phyloP scores from a whole-genome alignment of 2,113 vertebrate species.

The Ahaetulla prasina region DNA sequence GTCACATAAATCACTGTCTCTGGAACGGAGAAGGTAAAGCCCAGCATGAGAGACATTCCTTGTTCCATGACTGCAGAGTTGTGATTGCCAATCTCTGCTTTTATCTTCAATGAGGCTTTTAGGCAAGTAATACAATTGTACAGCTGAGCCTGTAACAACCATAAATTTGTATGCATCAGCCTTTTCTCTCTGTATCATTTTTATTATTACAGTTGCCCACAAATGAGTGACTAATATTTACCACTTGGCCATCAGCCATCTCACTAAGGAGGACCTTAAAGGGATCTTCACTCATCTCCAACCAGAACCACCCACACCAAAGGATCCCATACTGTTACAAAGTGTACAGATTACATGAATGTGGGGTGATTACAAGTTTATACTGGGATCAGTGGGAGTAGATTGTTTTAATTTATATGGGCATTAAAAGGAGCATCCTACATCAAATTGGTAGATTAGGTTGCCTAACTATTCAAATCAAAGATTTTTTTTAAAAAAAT shows the following conservation, averaged over 20 bases:
- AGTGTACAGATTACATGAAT: background rate
- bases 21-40: background rate
- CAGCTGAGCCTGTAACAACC: background rate
- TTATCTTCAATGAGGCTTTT: background rate
- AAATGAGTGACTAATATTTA: background rate
- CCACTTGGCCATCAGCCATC: background rate
- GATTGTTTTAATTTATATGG: background rate
- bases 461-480: background rate
- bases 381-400: background rate
- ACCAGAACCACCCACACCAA: conserved; percentile 1
- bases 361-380: background rate
- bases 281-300: background rate
- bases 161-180: background rate
- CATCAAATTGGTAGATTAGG: background rate
- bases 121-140: background rate
- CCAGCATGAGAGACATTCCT: background rate
- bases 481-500: background rate
- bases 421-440: background rate
- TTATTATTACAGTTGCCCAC: background rate
- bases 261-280: conserved; percentile 2
- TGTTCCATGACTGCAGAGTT: background rate
- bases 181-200: background rate
- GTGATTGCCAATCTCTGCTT: background rate
- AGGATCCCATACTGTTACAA: background rate
- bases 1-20: background rate